Percentiles rank a stretch among this genome's conserved stretches.
phyloP scores from a whole-genome alignment of 2,797 vertebrate genomes.

The Danio jaintianensis region DNA sequence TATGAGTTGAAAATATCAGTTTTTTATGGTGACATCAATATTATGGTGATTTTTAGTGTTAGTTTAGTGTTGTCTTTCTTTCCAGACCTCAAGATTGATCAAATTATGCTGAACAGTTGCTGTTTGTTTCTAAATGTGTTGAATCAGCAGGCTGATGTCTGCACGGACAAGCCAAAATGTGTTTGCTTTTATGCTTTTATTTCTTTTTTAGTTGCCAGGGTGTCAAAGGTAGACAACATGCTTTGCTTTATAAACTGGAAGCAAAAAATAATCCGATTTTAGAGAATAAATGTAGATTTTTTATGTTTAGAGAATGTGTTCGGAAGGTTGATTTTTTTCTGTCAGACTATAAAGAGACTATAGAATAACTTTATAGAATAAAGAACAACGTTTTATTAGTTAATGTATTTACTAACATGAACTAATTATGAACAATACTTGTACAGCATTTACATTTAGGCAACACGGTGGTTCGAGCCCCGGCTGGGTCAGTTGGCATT shows the following conservation, averaged over 20 bases:
- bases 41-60: not conserved
- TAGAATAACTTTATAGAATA: no score
- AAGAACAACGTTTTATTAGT: no score
- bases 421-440: no score
- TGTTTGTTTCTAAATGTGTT: slow-evolving; percentile 19
- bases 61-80: not conserved
- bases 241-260: not conserved
- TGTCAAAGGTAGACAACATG: not conserved
- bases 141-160: not conserved
- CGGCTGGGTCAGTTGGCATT: no score
- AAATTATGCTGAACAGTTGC: not conserved
- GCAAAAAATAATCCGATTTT: not conserved
- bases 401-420: no score
- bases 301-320: no score
- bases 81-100: not conserved
- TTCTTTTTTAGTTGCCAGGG: not conserved
- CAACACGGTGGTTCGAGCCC: no score
- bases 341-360: no score
- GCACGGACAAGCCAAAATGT: not conserved
- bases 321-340: no score
- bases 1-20: not conserved
- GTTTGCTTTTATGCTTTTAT: not conserved
- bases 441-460: no score
- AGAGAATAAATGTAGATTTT: not conserved
- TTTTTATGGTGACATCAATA: not conserved